Conservation (phyloP, 2,797 vertebrate genomes). For the Lacerta agilis region DNA sequence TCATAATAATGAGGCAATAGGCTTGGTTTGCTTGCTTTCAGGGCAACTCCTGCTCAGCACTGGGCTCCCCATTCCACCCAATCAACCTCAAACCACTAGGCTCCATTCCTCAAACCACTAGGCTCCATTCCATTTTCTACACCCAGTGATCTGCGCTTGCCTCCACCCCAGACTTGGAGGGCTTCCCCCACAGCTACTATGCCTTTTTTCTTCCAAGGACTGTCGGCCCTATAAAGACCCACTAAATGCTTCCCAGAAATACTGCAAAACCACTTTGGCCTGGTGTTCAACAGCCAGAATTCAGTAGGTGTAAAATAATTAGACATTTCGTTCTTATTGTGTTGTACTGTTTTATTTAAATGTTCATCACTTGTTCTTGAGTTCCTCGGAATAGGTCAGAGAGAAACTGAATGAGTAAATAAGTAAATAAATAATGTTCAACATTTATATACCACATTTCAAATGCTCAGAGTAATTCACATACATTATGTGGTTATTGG, state of each 20-base stretch:
- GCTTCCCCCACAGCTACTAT: neutral
- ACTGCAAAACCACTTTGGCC: neutral
- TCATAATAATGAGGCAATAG: no score
- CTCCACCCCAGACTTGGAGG: neutral
- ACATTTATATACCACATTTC: neutral
- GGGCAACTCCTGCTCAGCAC: no score
- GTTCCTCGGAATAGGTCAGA: neutral
- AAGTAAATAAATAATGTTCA: neutral
- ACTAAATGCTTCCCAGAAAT: neutral
- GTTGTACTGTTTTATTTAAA: neutral
- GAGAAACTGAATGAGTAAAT: neutral
- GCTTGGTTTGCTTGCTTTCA: no score
- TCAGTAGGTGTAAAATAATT: neutral
- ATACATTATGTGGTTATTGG: neutral
- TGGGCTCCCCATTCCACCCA: no score
- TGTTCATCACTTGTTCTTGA: neutral
- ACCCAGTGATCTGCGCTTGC: neutral
- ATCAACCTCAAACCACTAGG: no score
- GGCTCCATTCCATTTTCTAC: no score
- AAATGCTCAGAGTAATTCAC: no score
- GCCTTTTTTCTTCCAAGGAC: neutral
- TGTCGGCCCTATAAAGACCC: neutral
- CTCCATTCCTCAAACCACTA: no score
- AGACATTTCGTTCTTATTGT: neutral
- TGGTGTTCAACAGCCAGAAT: neutral